A percentile compares a stretch with the other conserved stretches of the same genome.
These are phyloP conservation scores for Subacronicta megacephala DNA, from an alignment of 2,888 invertebrate species.

Conservation along the genomic window DNA sequence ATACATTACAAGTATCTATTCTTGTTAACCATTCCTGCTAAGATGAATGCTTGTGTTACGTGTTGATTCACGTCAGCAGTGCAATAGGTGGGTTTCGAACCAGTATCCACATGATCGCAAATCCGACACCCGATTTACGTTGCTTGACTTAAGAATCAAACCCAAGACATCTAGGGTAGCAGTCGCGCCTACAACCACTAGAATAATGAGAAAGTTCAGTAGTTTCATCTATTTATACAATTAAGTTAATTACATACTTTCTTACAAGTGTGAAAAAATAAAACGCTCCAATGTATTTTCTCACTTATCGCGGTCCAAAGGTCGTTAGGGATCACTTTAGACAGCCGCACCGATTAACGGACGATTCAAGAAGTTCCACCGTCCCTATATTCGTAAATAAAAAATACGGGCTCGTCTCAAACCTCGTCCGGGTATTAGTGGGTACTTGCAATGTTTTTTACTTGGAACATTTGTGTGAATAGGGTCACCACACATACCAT, in stretches of 20 bases:
- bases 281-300: slow-evolving; percentile 36
- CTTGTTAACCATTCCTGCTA: no score
- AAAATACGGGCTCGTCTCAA: slow-evolving; percentile 50
- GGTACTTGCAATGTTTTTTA: slow-evolving; percentile 48
- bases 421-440: slow-evolving; percentile 50
- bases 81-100: no score
- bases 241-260: slow-evolving; percentile 5
- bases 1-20: no score
- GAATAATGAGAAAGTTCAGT: no score
- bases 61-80: no score
- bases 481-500: slow-evolving; percentile 50
- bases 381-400: slow-evolving; percentile 54
- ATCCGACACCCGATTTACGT: no score
- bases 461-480: slow-evolving; percentile 45
- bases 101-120: no score
- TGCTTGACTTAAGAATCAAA: no score
- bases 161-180: no score
- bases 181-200: no score
- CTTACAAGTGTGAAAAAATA: slow-evolving; percentile 15
- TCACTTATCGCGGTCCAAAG: slow-evolving; percentile 45
- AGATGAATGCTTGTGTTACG: no score
- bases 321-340: slow-evolving; percentile 63
- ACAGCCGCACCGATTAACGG: slow-evolving; percentile 58
- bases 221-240: not conserved
- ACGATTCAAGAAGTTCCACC: slow-evolving; percentile 53